Evolutionary conservation across 2,113 vertebrate species (phyloP).

Genomic region (Microcebus tavaratra): DNA sequence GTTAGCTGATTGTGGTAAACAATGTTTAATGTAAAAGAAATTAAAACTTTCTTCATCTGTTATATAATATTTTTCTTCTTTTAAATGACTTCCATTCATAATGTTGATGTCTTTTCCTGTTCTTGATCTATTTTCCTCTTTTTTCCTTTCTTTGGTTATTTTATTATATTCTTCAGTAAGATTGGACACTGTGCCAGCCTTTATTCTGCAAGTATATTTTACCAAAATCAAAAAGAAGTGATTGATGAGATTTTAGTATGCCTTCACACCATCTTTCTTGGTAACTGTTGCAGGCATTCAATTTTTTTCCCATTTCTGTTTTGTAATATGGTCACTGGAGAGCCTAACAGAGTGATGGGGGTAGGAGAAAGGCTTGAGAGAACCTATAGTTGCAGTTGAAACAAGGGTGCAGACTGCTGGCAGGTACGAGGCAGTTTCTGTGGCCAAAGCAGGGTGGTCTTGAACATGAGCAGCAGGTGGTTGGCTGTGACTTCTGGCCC

Average conservation of each 20-base stretch:
- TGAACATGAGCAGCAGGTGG: not conserved
- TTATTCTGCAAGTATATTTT: not conserved
- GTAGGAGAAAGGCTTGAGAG: not conserved
- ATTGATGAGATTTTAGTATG: not conserved
- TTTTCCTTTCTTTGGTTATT: not conserved
- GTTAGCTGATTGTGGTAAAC: constrained; percentile 55
- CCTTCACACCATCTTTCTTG: not conserved
- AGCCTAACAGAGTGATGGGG: not conserved
- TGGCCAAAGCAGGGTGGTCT: not conserved
- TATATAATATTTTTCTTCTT: constrained; percentile 61
- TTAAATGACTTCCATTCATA: constrained; percentile 14
- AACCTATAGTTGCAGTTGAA: not conserved
- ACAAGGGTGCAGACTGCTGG: not conserved
- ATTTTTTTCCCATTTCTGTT: not conserved
- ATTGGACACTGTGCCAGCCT: not conserved
- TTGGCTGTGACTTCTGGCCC: not conserved
- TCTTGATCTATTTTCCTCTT: not conserved
- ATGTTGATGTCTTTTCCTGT: not conserved
- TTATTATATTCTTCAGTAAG: not conserved
- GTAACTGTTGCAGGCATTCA: not conserved
- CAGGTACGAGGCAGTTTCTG: not conserved
- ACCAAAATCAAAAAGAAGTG: not conserved
- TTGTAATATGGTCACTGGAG: not conserved
- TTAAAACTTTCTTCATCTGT: constrained; percentile 66
- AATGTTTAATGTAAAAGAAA: constrained; percentile 67